A percentile compares a stretch with the other conserved stretches of the same genome.
Evolutionary conservation across 2,113 vertebrate species (phyloP).

Genomic region (Falcunculus frontatus): DNA sequence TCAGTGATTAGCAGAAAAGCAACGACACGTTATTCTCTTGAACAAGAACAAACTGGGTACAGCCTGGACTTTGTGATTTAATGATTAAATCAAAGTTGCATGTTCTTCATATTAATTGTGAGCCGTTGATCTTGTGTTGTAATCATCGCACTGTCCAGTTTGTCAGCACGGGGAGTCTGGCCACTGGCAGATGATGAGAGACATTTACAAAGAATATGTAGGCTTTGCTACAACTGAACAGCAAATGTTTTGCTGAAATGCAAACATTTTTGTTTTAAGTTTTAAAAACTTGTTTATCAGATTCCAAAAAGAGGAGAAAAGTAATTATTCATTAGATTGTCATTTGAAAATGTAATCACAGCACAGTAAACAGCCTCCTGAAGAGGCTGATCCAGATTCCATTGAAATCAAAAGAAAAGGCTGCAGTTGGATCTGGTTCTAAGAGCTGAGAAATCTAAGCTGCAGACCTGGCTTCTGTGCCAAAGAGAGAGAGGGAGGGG

Average conservation of each 20-base stretch:
- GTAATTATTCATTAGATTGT: constrained; percentile 29
- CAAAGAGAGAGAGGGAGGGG: not conserved
- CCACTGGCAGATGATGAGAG: constrained; percentile 2
- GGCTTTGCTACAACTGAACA: not conserved
- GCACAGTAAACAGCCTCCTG: constrained; percentile 32
- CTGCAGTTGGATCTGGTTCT: constrained; percentile 52
- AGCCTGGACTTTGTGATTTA: not conserved
- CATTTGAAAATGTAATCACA: constrained; percentile 42
- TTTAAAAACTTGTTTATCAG: constrained; percentile 26
- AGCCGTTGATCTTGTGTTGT: not conserved
- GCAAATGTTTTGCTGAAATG: constrained; percentile 8
- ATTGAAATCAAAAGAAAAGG: constrained; percentile 40
- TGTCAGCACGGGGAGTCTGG: not conserved
- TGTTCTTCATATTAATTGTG: not conserved
- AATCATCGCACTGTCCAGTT: not conserved
- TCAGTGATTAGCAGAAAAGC: not conserved
- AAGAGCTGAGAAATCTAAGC: constrained; percentile 58
- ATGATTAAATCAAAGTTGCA: not conserved
- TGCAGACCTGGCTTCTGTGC: constrained; percentile 51
- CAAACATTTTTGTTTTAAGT: constrained; percentile 1
- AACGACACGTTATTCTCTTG: not conserved
- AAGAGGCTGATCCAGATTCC: constrained; percentile 14
- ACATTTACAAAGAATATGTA: not conserved
- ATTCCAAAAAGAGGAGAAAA: constrained; percentile 14
- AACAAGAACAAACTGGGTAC: not conserved